Evolutionary conservation across 53 echinoderm and acorn worm species (phyloP).

Genomic region (Holothuria leucospilota): DNA sequence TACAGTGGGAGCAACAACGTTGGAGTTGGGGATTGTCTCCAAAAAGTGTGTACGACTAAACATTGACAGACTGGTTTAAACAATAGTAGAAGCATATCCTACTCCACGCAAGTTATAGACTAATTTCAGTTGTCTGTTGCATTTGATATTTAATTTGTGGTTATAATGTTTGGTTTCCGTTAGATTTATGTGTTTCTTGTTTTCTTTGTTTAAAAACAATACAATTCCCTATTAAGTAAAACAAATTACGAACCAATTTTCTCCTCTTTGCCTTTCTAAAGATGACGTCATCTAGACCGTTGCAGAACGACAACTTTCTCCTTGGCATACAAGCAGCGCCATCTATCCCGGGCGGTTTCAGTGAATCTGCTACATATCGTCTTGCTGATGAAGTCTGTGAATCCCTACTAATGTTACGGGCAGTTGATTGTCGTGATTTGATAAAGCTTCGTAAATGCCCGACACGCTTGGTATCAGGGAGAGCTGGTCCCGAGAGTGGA

Average conservation of each 20-base stretch:
- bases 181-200: too few relatives aligned
- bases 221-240: too few relatives aligned
- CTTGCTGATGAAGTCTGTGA: neutral
- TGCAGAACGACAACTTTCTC: neutral
- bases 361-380: neutral
- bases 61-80: too few relatives aligned
- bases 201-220: too few relatives aligned
- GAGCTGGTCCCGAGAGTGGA: neutral
- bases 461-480: neutral
- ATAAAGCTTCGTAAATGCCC: constrained; percentile 25
- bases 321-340: neutral
- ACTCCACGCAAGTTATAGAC: too few relatives aligned
- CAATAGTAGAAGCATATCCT: too few relatives aligned
- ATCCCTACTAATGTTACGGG: neutral
- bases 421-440: constrained; percentile 25
- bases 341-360: neutral
- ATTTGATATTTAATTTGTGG: too few relatives aligned
- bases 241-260: neutral
- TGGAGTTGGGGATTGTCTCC: too few relatives aligned
- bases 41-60: too few relatives aligned
- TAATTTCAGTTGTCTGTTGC: too few relatives aligned
- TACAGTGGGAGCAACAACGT: too few relatives aligned
- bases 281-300: neutral
- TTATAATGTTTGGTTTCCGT: too few relatives aligned
- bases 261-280: neutral